A percentile compares a stretch with the other conserved stretches of the same genome.
Conservation (phyloP, 2,888 invertebrate species). For the Candidula unifasciata region DNA sequence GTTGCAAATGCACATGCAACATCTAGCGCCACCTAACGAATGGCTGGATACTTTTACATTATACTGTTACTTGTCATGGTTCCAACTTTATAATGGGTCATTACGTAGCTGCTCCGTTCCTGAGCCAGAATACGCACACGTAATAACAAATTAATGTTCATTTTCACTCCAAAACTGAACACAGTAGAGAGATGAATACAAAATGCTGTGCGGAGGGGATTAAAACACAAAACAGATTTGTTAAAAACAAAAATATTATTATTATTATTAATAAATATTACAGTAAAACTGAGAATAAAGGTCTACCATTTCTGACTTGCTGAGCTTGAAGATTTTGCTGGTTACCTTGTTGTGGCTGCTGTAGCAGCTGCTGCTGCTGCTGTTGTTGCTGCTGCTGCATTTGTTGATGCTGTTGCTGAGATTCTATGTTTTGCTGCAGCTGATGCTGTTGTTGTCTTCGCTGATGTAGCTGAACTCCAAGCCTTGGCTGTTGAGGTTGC, state of each 20-base stretch:
- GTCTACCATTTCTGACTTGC: constrained; percentile 48
- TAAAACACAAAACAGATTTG: background rate
- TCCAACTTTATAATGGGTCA: background rate
- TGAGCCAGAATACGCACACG: background rate
- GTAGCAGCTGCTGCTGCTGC: constrained; percentile 32
- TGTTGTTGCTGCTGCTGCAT: constrained; percentile 43
- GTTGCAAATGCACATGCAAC: too few species aligned
- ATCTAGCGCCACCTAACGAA: too few species aligned
- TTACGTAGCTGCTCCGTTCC: too few species aligned
- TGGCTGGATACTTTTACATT: too few species aligned
- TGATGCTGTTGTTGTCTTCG: constrained; percentile 41
- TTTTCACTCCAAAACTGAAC: background rate
- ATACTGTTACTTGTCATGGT: too few species aligned
- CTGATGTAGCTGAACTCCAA: constrained; percentile 41
- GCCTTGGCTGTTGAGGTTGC: constrained; percentile 45
- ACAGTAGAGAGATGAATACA: background rate
- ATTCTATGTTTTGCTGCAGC: constrained; percentile 44
- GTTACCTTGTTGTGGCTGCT: constrained; percentile 27
- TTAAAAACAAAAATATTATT: background rate
- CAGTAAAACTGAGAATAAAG: constrained; percentile 56
- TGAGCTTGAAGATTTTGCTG: constrained; percentile 24
- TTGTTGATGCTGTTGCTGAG: constrained; percentile 48
- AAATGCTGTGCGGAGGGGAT: background rate
- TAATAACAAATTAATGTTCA: background rate
- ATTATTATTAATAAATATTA: constrained; percentile 21